Conservation (phyloP, 2,888 invertebrate genomes). For the Cataglyphis albicans region DNA sequence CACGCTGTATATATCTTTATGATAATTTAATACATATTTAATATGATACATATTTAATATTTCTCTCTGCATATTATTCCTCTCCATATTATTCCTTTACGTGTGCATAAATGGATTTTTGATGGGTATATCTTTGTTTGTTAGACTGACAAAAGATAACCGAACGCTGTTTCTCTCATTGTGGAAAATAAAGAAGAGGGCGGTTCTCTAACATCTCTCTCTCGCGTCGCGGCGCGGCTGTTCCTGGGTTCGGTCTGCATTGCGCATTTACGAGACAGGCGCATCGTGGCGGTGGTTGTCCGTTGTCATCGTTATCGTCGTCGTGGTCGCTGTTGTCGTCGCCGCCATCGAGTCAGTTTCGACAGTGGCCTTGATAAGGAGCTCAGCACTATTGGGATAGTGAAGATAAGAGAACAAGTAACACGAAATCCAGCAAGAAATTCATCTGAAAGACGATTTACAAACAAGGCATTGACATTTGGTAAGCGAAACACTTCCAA, state of each 20-base stretch:
- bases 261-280: slow-evolving; percentile 83
- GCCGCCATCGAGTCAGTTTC: slow-evolving; percentile 54
- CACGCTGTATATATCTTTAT: too few relatives aligned
- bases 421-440: neutral
- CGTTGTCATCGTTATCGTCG: slow-evolving; percentile 62
- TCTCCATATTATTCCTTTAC: neutral
- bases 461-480: neutral
- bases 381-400: neutral
- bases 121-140: neutral
- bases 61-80: too few relatives aligned
- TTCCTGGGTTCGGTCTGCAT: slow-evolving; percentile 81
- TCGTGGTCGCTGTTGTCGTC: slow-evolving; percentile 50
- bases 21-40: neutral
- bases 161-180: neutral
- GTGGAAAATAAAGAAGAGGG: slow-evolving; percentile 58
- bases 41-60: neutral
- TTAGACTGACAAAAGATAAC: neutral
- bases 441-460: neutral
- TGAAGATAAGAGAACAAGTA: neutral
- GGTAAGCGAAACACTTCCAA: slow-evolving; percentile 4
- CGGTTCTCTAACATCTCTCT: slow-evolving; percentile 80
- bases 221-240: slow-evolving; percentile 55
- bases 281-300: slow-evolving; percentile 76
- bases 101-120: neutral
- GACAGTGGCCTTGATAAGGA: slow-evolving; percentile 45